Conservation (phyloP, 2,888 invertebrate genomes). For the Odontomyia ornata region DNA sequence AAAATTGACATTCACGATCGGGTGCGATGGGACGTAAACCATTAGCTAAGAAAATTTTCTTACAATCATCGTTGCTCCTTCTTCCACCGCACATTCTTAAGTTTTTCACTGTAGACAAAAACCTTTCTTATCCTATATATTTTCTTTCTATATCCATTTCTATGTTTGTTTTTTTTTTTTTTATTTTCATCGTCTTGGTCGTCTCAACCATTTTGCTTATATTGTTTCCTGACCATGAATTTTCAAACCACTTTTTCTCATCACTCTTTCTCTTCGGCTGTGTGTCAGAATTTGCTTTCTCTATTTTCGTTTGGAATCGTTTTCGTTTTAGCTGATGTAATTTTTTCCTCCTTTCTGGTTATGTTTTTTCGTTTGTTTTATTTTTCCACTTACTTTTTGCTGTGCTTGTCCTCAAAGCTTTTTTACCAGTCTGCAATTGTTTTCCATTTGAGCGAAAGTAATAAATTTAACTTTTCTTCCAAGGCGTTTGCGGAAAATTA, state of each 20-base stretch:
- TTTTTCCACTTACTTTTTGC: not conserved
- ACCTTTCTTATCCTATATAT: too few relatives aligned
- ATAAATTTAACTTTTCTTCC: constrained; percentile 25
- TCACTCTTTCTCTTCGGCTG: not conserved
- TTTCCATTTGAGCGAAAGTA: constrained; percentile 34
- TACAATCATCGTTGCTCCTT: not conserved
- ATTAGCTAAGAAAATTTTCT: constrained; percentile 17
- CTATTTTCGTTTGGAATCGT: not conserved
- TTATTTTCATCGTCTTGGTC: not conserved
- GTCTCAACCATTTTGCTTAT: not conserved
- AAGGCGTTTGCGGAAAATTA: constrained; percentile 26
- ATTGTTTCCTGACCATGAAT: too few relatives aligned
- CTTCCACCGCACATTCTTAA: too few relatives aligned
- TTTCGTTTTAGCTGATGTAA: not conserved
- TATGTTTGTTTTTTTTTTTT: too few relatives aligned
- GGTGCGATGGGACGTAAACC: constrained; percentile 14
- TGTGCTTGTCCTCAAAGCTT: not conserved
- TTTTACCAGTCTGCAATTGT: constrained; percentile 13
- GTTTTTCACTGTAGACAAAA: too few relatives aligned
- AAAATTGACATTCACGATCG: not conserved
- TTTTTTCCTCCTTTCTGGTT: not conserved
- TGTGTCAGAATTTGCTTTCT: not conserved
- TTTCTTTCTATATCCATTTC: too few relatives aligned
- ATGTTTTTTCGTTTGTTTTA: not conserved
- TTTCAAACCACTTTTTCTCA: not conserved